These are phyloP conservation scores for Asobara japonica DNA, from an alignment of 1,140 invertebrate species.

Conservation along the genomic window DNA sequence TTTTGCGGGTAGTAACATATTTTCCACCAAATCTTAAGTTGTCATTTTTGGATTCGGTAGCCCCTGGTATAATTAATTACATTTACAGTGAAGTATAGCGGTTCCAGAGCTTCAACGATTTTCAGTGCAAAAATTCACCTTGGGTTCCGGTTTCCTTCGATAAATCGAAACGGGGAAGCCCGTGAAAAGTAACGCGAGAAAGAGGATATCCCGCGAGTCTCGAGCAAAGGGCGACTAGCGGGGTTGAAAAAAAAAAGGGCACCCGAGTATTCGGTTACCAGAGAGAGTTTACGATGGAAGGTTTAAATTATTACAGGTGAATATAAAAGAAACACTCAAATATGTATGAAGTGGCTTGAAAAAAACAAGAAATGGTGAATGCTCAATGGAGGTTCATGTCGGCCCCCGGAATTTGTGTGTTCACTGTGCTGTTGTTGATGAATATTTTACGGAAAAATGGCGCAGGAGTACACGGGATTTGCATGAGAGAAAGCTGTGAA, in stretches of 20 bases:
- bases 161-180: conserved; percentile 64
- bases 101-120: conserved; percentile 22
- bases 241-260: conserved; percentile 23
- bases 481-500: neutral
- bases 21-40: no score
- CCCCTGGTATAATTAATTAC: neutral
- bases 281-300: conserved; percentile 11
- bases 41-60: neutral
- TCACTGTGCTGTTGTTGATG: neutral
- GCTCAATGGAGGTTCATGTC: neutral
- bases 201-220: conserved; percentile 49
- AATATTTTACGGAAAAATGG: no score
- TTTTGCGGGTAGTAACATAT: no score
- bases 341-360: conserved; percentile 9
- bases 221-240: conserved; percentile 28
- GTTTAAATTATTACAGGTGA: conserved; percentile 25
- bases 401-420: neutral
- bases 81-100: neutral
- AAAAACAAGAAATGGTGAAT: neutral
- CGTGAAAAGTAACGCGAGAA: conserved; percentile 55
- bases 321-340: conserved; percentile 18
- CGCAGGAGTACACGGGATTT: no score
- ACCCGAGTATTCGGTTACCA: conserved; percentile 33
- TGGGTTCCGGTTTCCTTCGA: conserved; percentile 60
- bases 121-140: neutral